These are phyloP conservation scores for Odocoileus virginianus DNA, from an alignment of 2,113 vertebrate species.

Conservation along the genomic window DNA sequence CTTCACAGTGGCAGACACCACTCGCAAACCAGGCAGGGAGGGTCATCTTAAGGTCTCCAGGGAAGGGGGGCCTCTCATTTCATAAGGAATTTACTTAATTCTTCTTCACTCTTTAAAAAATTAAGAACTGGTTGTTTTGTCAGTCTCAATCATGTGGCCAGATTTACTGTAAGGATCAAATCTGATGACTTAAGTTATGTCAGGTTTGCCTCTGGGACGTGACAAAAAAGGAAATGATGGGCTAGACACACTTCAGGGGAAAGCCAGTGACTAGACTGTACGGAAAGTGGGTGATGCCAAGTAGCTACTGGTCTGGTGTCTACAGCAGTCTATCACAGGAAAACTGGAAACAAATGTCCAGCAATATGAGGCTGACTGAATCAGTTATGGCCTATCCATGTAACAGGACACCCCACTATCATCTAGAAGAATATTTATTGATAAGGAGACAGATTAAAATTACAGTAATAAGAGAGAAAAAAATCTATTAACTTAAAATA, in stretches of 20 bases:
- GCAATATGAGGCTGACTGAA: neutral
- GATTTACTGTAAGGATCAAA: neutral
- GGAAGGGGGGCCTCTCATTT: neutral
- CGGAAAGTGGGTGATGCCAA: neutral
- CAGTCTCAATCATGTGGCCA: neutral
- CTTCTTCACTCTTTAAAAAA: conserved; percentile 2
- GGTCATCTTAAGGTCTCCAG: neutral
- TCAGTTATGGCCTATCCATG: neutral
- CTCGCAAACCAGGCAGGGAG: neutral
- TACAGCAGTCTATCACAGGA: neutral
- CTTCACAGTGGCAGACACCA: neutral
- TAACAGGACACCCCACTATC: neutral
- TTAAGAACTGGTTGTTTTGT: neutral
- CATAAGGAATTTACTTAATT: conserved; percentile 12
- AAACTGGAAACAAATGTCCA: neutral
- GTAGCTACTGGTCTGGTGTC: neutral
- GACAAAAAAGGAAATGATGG: conserved; percentile 24
- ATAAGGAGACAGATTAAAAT: neutral
- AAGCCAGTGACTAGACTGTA: neutral
- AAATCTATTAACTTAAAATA: neutral
- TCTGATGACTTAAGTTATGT: neutral
- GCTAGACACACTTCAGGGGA: neutral
- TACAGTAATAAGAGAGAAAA: neutral
- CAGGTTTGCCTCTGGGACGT: neutral
- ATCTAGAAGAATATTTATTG: neutral